phyloP scores from a whole-genome alignment of 1,140 invertebrate species.

The Lamellibrachia luymesi region DNA sequence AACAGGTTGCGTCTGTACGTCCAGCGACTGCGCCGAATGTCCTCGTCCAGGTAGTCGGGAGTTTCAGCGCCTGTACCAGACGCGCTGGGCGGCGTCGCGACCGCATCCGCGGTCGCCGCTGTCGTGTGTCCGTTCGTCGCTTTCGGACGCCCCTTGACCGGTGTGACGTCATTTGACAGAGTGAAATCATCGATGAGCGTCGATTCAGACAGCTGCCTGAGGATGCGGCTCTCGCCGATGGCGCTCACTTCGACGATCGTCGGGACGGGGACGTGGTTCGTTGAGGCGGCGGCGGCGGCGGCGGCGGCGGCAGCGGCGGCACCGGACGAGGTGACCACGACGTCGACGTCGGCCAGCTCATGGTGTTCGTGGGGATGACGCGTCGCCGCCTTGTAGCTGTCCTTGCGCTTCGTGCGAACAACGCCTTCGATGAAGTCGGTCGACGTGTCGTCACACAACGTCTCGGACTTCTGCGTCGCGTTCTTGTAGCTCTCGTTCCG shows the following conservation, averaged over 20 bases:
- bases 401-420: constrained; percentile 42
- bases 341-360: constrained; percentile 24
- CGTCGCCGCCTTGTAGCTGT: constrained; percentile 46
- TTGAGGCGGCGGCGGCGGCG: constrained; percentile 8
- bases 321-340: constrained; percentile 24
- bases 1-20: constrained; percentile 46
- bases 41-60: not conserved
- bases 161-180: not conserved
- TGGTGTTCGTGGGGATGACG: constrained; percentile 16
- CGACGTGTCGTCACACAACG: constrained; percentile 28
- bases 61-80: not conserved
- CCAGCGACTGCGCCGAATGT: constrained; percentile 19
- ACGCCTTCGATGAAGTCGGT: constrained; percentile 48
- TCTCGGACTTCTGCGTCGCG: constrained; percentile 40
- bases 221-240: not conserved
- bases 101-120: not conserved
- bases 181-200: constrained; percentile 21
- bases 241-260: not conserved
- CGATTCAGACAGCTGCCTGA: constrained; percentile 21
- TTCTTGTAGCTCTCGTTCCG: constrained; percentile 51
- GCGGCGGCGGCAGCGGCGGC: constrained; percentile 10
- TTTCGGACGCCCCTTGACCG: constrained; percentile 12
- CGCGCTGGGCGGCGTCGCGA: not conserved
- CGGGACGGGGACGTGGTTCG: constrained; percentile 7
- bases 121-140: not conserved